These are phyloP conservation scores for Chelonus insularis DNA, from an alignment of 1,140 invertebrate genomes.

Conservation along the genomic window DNA sequence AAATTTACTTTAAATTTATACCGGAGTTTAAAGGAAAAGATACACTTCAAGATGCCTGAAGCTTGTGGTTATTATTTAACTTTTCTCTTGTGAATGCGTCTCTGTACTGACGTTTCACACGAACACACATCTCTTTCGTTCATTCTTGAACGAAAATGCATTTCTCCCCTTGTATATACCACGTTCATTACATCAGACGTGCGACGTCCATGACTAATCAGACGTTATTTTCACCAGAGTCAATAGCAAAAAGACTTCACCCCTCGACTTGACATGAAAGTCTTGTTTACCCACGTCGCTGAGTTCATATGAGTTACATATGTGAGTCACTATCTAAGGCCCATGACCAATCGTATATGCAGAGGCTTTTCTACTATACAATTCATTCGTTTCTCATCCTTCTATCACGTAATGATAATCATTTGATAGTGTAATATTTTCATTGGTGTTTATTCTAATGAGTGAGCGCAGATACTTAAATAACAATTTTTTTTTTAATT, in stretches of 20 bases:
- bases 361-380: background rate
- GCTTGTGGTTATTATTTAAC: conserved; percentile 15
- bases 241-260: conserved; percentile 17
- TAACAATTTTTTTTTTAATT: no score
- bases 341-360: conserved; percentile 9
- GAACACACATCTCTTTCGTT: background rate
- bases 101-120: conserved; percentile 7
- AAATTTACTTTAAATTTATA: no score
- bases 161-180: background rate
- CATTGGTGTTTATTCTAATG: no score
- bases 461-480: no score
- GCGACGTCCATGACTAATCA: conserved; percentile 24
- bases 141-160: background rate
- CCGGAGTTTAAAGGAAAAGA: background rate
- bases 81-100: background rate
- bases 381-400: background rate
- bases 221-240: conserved; percentile 19
- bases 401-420: no score
- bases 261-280: background rate
- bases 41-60: background rate
- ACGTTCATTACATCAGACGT: conserved; percentile 14
- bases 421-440: no score
- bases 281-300: conserved; percentile 18
- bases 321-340: conserved; percentile 6
- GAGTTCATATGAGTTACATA: conserved; percentile 7